Conservation (phyloP, 1,140 invertebrate species). For the Plutomurus gul region DNA sequence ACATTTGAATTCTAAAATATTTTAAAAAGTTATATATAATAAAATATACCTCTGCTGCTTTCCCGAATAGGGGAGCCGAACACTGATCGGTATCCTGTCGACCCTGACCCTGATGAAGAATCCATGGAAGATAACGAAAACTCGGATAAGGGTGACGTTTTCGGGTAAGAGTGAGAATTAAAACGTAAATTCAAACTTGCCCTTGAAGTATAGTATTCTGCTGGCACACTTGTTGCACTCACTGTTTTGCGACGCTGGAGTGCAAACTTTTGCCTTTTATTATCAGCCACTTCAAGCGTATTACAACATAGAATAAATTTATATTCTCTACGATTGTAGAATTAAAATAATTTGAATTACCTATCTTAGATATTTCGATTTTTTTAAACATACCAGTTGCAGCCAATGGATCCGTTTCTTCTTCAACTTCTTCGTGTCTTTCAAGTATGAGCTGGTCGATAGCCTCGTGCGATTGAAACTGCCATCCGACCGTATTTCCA, state of each 20-base stretch:
- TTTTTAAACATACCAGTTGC: too few species aligned
- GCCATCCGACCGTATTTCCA: neutral
- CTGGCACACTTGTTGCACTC: neutral
- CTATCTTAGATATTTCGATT: too few species aligned
- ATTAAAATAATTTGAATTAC: too few species aligned
- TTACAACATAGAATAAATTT: too few species aligned
- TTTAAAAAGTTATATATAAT: too few species aligned
- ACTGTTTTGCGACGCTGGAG: neutral
- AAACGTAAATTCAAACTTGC: neutral
- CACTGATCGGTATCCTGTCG: neutral
- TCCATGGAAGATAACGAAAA: neutral
- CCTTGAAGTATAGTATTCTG: neutral
- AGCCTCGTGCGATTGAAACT: neutral
- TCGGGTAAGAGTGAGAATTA: neutral
- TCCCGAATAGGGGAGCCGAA: neutral
- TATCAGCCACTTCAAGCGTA: too few species aligned
- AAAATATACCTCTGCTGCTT: neutral
- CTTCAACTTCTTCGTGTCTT: too few species aligned
- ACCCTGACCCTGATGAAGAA: neutral
- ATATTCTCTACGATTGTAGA: too few species aligned
- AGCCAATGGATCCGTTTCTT: too few species aligned
- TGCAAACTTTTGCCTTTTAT: too few species aligned
- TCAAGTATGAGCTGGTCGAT: too few species aligned
- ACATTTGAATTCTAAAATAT: too few species aligned
- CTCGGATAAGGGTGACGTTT: neutral